These are phyloP conservation scores for Fabriciana adippe DNA, from an alignment of 2,888 invertebrate species.

Conservation along the genomic window DNA sequence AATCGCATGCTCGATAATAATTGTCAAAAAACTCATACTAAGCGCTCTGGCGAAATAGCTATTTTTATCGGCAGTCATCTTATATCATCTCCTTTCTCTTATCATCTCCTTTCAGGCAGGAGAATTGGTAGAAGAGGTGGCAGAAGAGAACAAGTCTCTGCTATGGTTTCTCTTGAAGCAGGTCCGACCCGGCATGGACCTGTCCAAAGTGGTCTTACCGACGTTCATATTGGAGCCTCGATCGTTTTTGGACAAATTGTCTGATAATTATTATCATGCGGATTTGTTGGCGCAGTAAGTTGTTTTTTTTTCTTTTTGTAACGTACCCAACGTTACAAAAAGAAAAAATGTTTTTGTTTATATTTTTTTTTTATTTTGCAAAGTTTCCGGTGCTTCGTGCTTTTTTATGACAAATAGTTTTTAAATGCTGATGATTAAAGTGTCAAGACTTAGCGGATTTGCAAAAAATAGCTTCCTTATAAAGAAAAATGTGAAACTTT, in stretches of 20 bases:
- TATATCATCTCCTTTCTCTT: neutral
- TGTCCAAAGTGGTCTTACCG: slow-evolving; percentile 94
- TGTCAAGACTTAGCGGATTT: no score
- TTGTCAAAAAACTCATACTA: no score
- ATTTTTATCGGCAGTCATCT: no score
- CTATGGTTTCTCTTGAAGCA: slow-evolving; percentile 98
- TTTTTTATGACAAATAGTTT: neutral
- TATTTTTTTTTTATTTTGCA: no score
- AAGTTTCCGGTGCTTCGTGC: no score
- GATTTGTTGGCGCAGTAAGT: slow-evolving; percentile 92
- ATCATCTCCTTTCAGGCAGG: slow-evolving; percentile 79
- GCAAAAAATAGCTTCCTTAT: no score
- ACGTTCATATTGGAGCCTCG: slow-evolving; percentile 97
- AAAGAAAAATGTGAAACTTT: no score
- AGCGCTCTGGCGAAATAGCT: no score
- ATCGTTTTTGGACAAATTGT: slow-evolving; percentile 95
- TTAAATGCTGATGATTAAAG: neutral
- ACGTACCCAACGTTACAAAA: no score
- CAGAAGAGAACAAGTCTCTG: slow-evolving; percentile 96
- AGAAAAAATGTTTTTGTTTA: no score
- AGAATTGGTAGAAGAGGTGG: slow-evolving; percentile 94
- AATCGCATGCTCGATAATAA: no score
- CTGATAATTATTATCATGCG: slow-evolving; percentile 97
- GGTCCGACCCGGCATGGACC: slow-evolving; percentile 97
- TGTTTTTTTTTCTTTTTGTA: neutral